Evolutionary conservation across 2,888 invertebrate species (phyloP), one percentile per base, ranked within the genome.

Genomic region (Erannis defoliaria): DNA sequence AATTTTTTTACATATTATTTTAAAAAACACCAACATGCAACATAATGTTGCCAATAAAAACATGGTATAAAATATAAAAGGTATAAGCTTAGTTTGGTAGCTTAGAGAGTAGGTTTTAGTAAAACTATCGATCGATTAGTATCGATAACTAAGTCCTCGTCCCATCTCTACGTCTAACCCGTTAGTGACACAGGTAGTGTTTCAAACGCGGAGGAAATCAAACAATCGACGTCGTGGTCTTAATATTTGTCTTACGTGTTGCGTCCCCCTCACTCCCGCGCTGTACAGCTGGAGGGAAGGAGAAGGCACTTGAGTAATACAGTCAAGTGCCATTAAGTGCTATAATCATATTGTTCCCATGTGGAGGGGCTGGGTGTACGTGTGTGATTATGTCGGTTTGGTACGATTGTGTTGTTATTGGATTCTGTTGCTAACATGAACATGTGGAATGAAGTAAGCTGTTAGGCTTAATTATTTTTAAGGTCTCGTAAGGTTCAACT

Each of bases 161-260:
- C 55, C 50, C 76, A 66, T 56, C 80, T 23, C 75, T 77, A 74
- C 4, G 23, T 29, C 16, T 76, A 79, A 82, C 78, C 74, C 73
- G 74, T 82, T 77, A 78, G 72, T 69, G 74, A 74, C 76, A 77
- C 75, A 80, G 80, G 80, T 82, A 82, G 77, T 76, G 78, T 75
- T 73, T 74, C 67, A 71, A 62, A 63, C 65, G 60, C 68, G 51
- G 56, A 56, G 62, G 83, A 85, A 82, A 85, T 86, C 85, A 84
- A 84, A 85, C 85, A 85, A 85, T 86, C 81, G 77, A 69, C 70
- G 74, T 67, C 70, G 75, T 70, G 76, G 74, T 73, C 70, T 66
- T 71, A 38, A 72, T 66, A 67, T 76, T 71, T 71, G 65, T 62
- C 58, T 57, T 68, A 65, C 31, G 55, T 60, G 26, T 53, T 29